Conservation (phyloP, 1,140 invertebrate species). For the Papilio polytes region DNA sequence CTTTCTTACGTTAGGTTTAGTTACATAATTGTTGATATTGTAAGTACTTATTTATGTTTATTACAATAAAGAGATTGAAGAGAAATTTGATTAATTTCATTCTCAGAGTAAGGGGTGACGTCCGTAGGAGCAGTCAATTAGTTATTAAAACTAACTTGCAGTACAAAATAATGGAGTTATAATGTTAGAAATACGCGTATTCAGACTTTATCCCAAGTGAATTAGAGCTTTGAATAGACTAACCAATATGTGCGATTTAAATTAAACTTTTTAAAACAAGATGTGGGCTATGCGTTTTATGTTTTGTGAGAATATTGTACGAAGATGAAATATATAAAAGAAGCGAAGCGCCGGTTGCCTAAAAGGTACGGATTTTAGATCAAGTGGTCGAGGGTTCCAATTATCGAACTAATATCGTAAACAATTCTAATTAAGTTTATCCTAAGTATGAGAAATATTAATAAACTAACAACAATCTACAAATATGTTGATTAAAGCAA, state of each 20-base stretch:
- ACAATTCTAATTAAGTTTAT: no score
- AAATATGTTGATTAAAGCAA: no score
- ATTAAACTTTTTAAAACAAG: no score
- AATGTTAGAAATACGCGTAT: not conserved
- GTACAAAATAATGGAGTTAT: not conserved
- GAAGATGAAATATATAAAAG: no score
- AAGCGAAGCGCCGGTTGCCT: no score
- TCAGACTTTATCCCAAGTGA: not conserved
- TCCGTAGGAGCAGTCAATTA: not conserved
- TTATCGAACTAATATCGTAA: no score
- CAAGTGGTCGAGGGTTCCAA: no score
- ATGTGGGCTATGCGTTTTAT: not conserved
- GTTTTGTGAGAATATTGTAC: not conserved
- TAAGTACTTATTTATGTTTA: not conserved
- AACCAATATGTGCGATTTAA: not conserved
- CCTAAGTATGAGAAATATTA: no score
- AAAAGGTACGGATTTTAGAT: no score
- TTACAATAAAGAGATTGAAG: not conserved
- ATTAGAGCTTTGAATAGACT: not conserved
- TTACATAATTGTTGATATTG: not conserved
- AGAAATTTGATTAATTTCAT: not conserved
- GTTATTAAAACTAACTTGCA: conserved; percentile 8
- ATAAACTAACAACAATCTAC: no score
- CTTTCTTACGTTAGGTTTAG: not conserved
- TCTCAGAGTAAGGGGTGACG: not conserved